Base-by-base conservation (phyloP, 2,888 invertebrate species). In the Sisyra terminalis region DNA sequence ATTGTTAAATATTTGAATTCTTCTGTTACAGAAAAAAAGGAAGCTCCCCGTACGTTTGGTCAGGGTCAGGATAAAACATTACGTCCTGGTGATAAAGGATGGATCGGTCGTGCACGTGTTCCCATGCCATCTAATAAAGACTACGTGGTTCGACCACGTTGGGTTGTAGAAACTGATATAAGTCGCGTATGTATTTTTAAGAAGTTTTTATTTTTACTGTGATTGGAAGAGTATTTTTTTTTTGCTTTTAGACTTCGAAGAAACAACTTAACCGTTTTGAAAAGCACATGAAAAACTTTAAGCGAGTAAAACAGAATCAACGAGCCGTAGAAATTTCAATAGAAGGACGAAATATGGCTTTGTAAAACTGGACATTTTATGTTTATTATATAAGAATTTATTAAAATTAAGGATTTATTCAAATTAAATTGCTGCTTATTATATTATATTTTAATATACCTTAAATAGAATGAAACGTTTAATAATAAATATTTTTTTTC, bases 51-150 rank as follows among this genome's bases (percentile, higher is more conserved):
- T 9, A 35, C 29, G 14, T 13, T 18, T 13, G 13, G 16, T 13
- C 18, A 17, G 8, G 17, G 39, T 34, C 32, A 45, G 7, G 43
- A 9, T 47, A 81, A 81, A 57, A 68, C 77, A 41, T 63, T 88
- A 46, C 72, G 92, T 44, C 96, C 96, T 0, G 97, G 97, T 45
- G 93, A 94, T 58, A 83, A 85, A 49, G 97, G 96, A 32, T 97
- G 92, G 92, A 79, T 94, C 48, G 79, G 82, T 29, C 71, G 97
- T 56, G 97, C 97, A 10, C 72, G 97, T 45, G 97, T 98, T 44
- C 98, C 98, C 15, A 64, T 76, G 58, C 94, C 94, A 16, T 92
- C 93, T 40, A 90, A 82, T 60, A 96, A 92, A 66, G 97, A 97
- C 64, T 98, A 98, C 63, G 85, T 97, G 41, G 79, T 86, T 51